Evolutionary conservation across 2,113 vertebrate genomes (phyloP).

Genomic region (Marmota monax): DNA sequence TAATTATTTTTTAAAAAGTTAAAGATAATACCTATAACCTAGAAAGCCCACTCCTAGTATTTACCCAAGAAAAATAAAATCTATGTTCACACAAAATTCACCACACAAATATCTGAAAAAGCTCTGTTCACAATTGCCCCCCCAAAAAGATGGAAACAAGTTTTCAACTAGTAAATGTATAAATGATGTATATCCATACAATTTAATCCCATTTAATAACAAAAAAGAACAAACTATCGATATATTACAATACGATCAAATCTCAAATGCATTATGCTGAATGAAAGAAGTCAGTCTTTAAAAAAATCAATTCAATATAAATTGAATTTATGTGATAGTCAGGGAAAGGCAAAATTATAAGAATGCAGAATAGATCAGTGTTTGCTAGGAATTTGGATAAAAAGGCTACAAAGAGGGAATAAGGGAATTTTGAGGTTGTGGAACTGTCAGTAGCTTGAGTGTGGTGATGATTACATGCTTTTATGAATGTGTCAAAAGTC

Average conservation of each 20-base stretch:
- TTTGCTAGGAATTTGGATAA: neutral
- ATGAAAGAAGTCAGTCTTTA: neutral
- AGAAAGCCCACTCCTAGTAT: neutral
- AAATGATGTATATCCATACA: neutral
- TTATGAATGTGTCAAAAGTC: constrained; percentile 1
- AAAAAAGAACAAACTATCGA: neutral
- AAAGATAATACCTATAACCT: neutral
- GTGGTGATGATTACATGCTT: neutral
- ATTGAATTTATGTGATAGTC: neutral
- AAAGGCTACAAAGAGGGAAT: neutral
- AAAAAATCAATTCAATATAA: neutral
- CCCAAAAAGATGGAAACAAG: neutral
- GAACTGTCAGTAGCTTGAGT: neutral
- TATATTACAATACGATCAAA: neutral
- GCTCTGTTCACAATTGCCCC: neutral
- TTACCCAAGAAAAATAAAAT: constrained; percentile 11
- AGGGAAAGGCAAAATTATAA: constrained; percentile 6
- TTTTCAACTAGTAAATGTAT: neutral
- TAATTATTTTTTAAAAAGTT: neutral
- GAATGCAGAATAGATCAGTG: neutral
- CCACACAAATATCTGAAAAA: neutral
- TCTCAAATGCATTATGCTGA: neutral
- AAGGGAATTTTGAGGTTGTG: neutral
- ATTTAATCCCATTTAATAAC: neutral
- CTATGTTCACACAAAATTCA: neutral